Evolutionary conservation across 2,888 invertebrate species (phyloP).

Genomic region (Drosophila infuscata): DNA sequence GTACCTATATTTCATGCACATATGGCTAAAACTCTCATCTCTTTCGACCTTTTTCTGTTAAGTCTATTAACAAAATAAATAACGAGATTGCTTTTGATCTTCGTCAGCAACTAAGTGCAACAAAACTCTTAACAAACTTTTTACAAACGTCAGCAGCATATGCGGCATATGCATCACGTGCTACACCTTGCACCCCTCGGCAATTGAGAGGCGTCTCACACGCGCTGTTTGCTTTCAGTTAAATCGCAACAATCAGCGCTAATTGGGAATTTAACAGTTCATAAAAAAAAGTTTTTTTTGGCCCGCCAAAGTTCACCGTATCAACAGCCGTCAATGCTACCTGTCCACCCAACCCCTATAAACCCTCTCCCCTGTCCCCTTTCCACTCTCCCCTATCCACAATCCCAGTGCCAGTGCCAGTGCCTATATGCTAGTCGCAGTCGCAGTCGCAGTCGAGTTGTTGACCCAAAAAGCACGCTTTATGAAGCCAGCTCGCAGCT

Average conservation of each 20-base stretch:
- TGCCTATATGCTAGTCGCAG: not conserved
- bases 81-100: constrained; percentile 8
- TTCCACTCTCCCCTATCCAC: not conserved
- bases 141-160: constrained; percentile 13
- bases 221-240: constrained; percentile 48
- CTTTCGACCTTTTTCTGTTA: too few relatives aligned
- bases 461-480: constrained; percentile 70
- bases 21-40: not conserved
- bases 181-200: not conserved
- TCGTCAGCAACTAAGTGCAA: not conserved
- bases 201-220: constrained; percentile 19
- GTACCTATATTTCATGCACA: not conserved
- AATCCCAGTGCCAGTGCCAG: not conserved
- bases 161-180: not conserved
- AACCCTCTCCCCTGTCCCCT: not conserved
- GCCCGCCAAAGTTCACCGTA: constrained; percentile 17
- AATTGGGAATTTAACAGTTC: constrained; percentile 82
- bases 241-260: constrained; percentile 78
- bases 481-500: constrained; percentile 38
- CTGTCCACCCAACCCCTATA: not conserved
- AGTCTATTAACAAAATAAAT: not conserved
- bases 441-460: constrained; percentile 39
- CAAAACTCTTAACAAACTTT: constrained; percentile 5
- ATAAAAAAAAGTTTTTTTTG: constrained; percentile 64
- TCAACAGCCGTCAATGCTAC: constrained; percentile 8